phyloP scores from a whole-genome alignment of 2,113 vertebrate genomes.

The Megaptera novaeangliae region DNA sequence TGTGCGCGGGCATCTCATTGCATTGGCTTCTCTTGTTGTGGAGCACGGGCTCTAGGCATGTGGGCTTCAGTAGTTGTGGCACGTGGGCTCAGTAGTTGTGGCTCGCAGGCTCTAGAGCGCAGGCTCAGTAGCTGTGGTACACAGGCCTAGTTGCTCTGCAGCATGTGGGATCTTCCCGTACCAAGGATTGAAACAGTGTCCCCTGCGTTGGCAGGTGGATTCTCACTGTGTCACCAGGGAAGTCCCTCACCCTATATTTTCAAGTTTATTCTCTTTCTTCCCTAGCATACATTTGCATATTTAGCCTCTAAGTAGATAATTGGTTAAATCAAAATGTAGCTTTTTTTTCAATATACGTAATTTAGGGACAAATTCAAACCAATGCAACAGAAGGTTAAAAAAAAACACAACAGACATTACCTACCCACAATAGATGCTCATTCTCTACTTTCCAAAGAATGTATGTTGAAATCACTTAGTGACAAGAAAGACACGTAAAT shows the following conservation, averaged over 20 bases:
- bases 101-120: no score
- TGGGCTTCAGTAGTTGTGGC: no score
- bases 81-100: no score
- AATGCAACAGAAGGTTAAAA: not conserved
- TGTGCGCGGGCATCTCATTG: no score
- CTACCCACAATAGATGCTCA: not conserved
- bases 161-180: no score
- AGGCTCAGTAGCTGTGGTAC: no score
- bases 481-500: not conserved
- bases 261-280: not conserved
- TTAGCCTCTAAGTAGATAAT: not conserved
- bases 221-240: no score
- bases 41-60: no score
- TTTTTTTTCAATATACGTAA: not conserved
- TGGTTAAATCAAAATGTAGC: not conserved
- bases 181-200: no score
- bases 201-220: no score
- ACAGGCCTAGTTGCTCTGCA: no score
- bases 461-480: not conserved
- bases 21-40: no score
- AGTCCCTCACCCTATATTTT: not conserved
- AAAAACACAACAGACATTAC: not conserved
- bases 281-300: not conserved
- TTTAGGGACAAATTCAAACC: not conserved
- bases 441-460: not conserved